A percentile compares a stretch with the other conserved stretches of the same genome.
Conservation (phyloP, 1,140 invertebrate genomes). For the Caenorhabditis remanei region DNA sequence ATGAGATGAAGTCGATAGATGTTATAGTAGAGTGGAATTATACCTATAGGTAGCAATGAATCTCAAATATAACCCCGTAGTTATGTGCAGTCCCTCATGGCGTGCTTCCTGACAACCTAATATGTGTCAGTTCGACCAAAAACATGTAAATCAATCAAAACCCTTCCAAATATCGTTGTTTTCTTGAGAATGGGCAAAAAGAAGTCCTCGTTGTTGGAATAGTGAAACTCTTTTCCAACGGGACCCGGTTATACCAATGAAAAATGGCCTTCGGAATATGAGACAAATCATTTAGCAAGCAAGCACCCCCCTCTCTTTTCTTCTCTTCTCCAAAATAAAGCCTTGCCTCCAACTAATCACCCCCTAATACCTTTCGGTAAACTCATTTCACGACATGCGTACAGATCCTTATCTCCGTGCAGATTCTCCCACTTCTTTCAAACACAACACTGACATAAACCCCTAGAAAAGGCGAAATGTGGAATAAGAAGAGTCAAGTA, state of each 20-base stretch:
- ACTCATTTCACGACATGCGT: constrained; percentile 52
- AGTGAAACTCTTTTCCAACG: background rate
- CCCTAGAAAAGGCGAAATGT: background rate
- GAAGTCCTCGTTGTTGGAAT: background rate
- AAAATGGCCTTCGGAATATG: constrained; percentile 49
- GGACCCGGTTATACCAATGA: constrained; percentile 41
- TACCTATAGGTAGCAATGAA: constrained; percentile 51
- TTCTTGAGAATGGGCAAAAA: constrained; percentile 15
- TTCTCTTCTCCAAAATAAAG: constrained; percentile 14
- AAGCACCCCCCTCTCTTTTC: background rate
- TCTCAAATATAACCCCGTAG: constrained; percentile 45
- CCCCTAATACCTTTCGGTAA: constrained; percentile 54
- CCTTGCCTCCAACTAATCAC: constrained; percentile 48
- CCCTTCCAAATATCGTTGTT: constrained; percentile 43
- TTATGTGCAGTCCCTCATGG: constrained; percentile 15
- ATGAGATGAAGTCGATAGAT: constrained; percentile 17
- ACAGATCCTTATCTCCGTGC: constrained; percentile 42
- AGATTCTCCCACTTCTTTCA: constrained; percentile 34
- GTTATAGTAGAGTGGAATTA: constrained; percentile 40
- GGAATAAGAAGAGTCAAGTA: constrained; percentile 16
- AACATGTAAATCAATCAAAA: constrained; percentile 57
- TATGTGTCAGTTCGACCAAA: constrained; percentile 48
- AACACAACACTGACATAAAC: constrained; percentile 38
- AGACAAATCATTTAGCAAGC: constrained; percentile 46
- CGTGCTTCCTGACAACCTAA: constrained; percentile 55